phyloP scores from a whole-genome alignment of 2,888 invertebrate genomes.

The Drosophila phalerata region DNA sequence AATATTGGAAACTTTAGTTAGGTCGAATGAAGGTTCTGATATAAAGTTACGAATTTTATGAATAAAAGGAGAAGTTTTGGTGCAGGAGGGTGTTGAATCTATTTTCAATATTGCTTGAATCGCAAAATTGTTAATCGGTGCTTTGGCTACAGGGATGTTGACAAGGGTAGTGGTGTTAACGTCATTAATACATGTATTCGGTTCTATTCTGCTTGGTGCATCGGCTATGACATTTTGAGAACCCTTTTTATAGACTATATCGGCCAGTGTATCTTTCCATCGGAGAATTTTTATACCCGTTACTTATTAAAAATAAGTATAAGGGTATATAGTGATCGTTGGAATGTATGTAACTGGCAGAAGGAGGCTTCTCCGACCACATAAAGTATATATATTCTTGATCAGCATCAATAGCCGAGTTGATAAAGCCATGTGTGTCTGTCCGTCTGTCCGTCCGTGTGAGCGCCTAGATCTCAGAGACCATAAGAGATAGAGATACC shows the following conservation, averaged over 20 bases:
- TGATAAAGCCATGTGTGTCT: too few relatives aligned
- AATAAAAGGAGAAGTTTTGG: not conserved
- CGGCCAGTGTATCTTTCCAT: conserved; percentile 23
- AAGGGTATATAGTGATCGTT: too few relatives aligned
- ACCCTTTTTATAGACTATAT: conserved; percentile 34
- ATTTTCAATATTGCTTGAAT: not conserved
- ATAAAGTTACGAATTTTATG: not conserved
- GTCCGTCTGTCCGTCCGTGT: too few relatives aligned
- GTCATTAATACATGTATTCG: not conserved
- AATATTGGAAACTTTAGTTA: not conserved
- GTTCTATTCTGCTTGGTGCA: conserved; percentile 30
- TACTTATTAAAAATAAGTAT: too few relatives aligned
- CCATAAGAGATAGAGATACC: too few relatives aligned
- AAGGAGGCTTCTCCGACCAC: too few relatives aligned
- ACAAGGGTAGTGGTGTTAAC: not conserved
- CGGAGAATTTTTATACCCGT: too few relatives aligned
- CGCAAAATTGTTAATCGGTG: not conserved
- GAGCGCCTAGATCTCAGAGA: too few relatives aligned
- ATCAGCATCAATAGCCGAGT: too few relatives aligned
- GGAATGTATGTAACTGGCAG: too few relatives aligned
- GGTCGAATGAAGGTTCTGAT: not conserved
- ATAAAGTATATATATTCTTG: too few relatives aligned
- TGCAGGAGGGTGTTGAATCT: not conserved
- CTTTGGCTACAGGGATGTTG: not conserved
- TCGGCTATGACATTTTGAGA: conserved; percentile 37